These are phyloP conservation scores for Bombus superbus DNA, from an alignment of 1,140 invertebrate species.

Conservation along the genomic window DNA sequence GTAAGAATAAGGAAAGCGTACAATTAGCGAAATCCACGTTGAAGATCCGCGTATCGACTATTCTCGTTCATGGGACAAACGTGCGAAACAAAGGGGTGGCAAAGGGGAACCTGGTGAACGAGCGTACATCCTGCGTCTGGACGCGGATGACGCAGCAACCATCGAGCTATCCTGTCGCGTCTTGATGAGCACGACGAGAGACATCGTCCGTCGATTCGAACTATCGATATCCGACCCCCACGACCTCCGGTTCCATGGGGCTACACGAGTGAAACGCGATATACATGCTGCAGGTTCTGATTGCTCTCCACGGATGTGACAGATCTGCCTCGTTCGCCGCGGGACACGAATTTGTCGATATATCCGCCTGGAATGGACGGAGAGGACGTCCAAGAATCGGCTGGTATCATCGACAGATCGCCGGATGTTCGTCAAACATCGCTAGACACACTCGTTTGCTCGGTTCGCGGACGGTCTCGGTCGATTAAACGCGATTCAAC, in stretches of 20 bases:
- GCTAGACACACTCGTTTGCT: constrained; percentile 49
- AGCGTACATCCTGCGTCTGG: constrained; percentile 47
- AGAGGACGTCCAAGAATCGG: not conserved
- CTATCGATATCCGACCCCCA: constrained; percentile 72
- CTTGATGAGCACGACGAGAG: constrained; percentile 74
- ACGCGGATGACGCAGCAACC: constrained; percentile 64
- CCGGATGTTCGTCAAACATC: constrained; percentile 39
- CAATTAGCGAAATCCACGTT: not conserved
- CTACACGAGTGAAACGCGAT: constrained; percentile 51
- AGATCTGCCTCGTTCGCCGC: constrained; percentile 63
- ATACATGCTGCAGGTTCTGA: constrained; percentile 63
- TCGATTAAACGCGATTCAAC: constrained; percentile 58
- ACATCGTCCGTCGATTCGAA: constrained; percentile 73
- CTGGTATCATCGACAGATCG: constrained; percentile 48
- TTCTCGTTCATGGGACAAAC: constrained; percentile 13
- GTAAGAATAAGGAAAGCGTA: too few relatives aligned
- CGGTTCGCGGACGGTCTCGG: constrained; percentile 31
- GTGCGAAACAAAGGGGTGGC: constrained; percentile 60
- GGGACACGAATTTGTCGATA: constrained; percentile 69
- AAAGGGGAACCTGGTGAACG: not conserved
- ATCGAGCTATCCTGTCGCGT: constrained; percentile 62
- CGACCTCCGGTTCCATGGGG: constrained; percentile 57
- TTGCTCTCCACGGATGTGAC: constrained; percentile 68
- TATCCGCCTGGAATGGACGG: constrained; percentile 27
- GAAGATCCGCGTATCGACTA: not conserved